Evolutionary conservation across 2,113 vertebrate species (phyloP).

Genomic region (Muntiacus muntjak): DNA sequence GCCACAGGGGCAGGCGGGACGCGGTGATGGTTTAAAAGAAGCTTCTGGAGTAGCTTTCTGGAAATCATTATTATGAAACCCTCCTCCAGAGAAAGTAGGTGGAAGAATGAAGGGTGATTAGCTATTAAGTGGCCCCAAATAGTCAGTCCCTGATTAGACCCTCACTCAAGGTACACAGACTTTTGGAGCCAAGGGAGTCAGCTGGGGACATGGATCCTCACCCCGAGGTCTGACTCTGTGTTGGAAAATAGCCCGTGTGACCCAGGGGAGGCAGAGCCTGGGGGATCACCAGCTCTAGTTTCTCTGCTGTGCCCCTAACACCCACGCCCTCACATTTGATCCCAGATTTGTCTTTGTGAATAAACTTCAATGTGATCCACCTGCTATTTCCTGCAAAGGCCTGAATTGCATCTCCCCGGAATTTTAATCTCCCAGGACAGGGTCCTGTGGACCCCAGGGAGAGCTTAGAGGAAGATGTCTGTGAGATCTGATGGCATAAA

Average conservation of each 20-base stretch:
- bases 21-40: neutral
- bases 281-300: neutral
- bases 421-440: neutral
- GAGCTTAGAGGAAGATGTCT: neutral
- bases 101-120: neutral
- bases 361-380: neutral
- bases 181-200: neutral
- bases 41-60: neutral
- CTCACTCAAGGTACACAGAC: neutral
- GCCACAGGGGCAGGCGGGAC: neutral
- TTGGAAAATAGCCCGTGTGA: neutral
- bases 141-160: neutral
- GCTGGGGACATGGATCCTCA: neutral
- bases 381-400: neutral
- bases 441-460: neutral
- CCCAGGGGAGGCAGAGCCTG: neutral
- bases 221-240: neutral
- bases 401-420: neutral
- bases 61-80: neutral
- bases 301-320: neutral
- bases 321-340: neutral
- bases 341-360: neutral
- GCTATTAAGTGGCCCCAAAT: neutral
- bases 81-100: neutral
- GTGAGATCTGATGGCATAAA: neutral